Base-by-base conservation (phyloP, 1,140 invertebrate species). In the Mylabris phalerata region DNA sequence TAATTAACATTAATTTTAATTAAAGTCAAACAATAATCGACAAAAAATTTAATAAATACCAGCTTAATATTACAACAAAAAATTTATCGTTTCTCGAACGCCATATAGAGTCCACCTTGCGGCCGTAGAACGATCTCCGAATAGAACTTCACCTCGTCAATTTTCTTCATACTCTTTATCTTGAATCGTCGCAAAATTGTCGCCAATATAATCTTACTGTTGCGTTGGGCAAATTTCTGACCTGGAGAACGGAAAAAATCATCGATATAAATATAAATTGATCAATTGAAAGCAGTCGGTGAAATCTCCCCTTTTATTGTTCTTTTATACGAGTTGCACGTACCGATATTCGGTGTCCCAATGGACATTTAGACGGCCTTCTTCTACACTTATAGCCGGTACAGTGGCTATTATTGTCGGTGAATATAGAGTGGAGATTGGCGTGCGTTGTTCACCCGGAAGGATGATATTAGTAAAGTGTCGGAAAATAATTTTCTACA, bases 181-280 rank as follows among this genome's bases (percentile, higher is more conserved):
- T 75, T 75, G 66, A 81, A 92, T 55, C 81, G 80, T 26, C 85
- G 75, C 9, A 92, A 69, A n/a, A 92, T 71, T 2, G 78, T 76
- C 0, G 85, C 81, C 44, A 91, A 72, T 1, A 88, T 73, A 0
- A 82, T 78, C 71, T 90, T 91, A 68, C 84, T 80, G 75, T 92
- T 88, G 59, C 87, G 69, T 68, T 86, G 76, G 4, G 88, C 89
- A 71, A 91, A 91, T 71, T 85, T 88, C 70, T 89, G 86, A 50
- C 86, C 86, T 83, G 62, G 4, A 72, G 67, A 67, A 57, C 39
- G n/a, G 44, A 40, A 55, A 50, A 43, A 50, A 48, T 44, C 32
- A 32, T 3, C 32, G 7, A 32, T 32, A 5, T 4, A 32, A 32
- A 32, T 7, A 32, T 32, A 5, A 32, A 32, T 32, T 32, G 32